Evolutionary conservation across 2,888 invertebrate species (phyloP), one percentile per base, ranked within the genome.

Genomic region (Trilocha varians): DNA sequence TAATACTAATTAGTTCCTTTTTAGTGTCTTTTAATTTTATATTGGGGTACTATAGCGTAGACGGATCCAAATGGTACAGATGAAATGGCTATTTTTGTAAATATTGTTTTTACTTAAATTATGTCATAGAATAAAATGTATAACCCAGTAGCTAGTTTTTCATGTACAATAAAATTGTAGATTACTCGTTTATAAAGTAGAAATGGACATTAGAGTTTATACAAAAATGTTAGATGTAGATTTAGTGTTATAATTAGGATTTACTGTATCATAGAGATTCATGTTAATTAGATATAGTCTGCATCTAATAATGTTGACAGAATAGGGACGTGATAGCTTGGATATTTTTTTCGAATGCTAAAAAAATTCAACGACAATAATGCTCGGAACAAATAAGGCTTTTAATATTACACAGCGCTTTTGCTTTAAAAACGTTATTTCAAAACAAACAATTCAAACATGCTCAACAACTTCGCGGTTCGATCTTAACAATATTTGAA

Each of bases 101-200:
- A 84, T 84, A 84, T 76, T 62, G 62, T 78, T 77, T 49, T 79
- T 78, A 79, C 75, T 76, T 83, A 79, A 80, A 78, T 78, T 80
- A 79, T 80, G 75, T 74, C 71, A 77, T 82, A 80, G 72, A 72
- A 74, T 65, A 75, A 71, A 76, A 68, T 47, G 63, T 80, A 77
- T 78, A 72, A 70, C 70, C 78, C 77, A 70, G 72, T 83, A 80
- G 82, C 59, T 83, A 83, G 84, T 74, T 82, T 76, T 76, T 71
- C 78, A 77, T 84, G 83, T 84, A 85, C 80, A 83, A 80, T 82
- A 72, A 78, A 80, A 82, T 75, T 80, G 78, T 84, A 83, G 84
- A 77, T 55, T 78, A 79, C 67, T 73, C 69, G 69, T 74, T 65
- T 75, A 74, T 68, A 62, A 67, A 54, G 75, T 80, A 77, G 76